Evolutionary conservation across 2,888 invertebrate species (phyloP), one percentile per base, ranked within the genome.

Genomic region (Bellardia pandia): DNA sequence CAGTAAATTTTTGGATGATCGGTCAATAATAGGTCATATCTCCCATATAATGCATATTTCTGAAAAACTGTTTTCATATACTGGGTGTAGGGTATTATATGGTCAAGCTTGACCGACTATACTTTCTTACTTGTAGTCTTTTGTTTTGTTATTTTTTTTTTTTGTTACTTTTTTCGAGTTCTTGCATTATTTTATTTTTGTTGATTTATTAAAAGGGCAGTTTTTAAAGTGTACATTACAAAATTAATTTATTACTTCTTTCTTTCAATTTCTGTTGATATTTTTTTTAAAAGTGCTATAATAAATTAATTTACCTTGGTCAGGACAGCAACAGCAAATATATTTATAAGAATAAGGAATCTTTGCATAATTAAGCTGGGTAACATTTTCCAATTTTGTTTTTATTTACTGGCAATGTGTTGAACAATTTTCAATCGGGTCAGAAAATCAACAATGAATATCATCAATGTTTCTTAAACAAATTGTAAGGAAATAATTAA

Each of bases 241-340:
- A 58, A 74, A 74, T 60, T 74, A 74, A 74, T 60, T 74, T 68
- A 53, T 71, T 16, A 53, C 33, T 71, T 51, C 53, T n/a, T 53
- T 4, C 2, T 16, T 33, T 2, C 14, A 48, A 14, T 48, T 14
- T 33, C 1, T 6, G 33, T 53, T 30, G n/a, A 53, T 71, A n/a
- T 71, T 48, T 69, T 58, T 30, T 6, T 2, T 33, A 16, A 11
- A 53, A 71, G 33, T 16, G 53, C 4, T 6, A 74, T 30, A 72
- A 72, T 72, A 60, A 74, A 74, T 74, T 74, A 60, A 45, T 74
- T 74, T 58, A 16, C 37, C 9, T 13, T 8, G 14, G 9, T 42
- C 42, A 42, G 42, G 58, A 1, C 7, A 53, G 6, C 5, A 53
- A 23, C 40, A 42, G 45, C 8, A 40, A 16, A 56, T 58, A 30